Evolutionary conservation across 2,888 invertebrate species (phyloP), one percentile per base, ranked within the genome.

Genomic region (Imbricaverruca yamaguchii): DNA sequence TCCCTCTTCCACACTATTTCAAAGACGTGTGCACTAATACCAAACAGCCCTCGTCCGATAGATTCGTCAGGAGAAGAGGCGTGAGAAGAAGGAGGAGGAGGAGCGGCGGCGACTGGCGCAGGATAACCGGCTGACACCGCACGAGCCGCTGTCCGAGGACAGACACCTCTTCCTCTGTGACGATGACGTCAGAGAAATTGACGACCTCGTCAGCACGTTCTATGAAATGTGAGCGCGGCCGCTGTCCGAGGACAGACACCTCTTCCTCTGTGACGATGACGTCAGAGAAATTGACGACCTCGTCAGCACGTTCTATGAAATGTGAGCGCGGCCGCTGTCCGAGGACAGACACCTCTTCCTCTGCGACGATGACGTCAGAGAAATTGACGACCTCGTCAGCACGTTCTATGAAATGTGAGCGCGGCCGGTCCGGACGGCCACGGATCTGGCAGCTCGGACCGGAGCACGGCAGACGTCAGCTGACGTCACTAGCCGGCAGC

Each of bases 11-110:
- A 4, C 39, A 39, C 4, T 39, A 39, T 39, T 39, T 39, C 4
- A 39, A 39, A 39, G 39, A 39, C 4, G 39, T 39, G 39, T 39
- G 39, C 39, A 39, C 39, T 39, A 39, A 39, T 39, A 39, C 39
- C 39, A 39, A 39, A 4, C 39, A 39, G 39, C 39, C n/a, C 87
- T 87, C 79, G 85, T 86, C 59, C 86, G 87, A 82, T 83, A 87
- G 61, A 81, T 85, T 63, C 84, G 84, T 80, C 83, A 87, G 80
- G 85, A 86, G 80, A 85, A 85, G 77, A 84, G 84, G 82, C 82
- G 83, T n/a, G 84, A 83, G 83, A 83, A 82, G 80, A 82, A 80
- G 80, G 83, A 81, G 79, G 61, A 39, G 8, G 83, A 82, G 63
- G 82, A 83, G 53, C 81, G 81, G 1, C 81, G 81, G 9, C 80